Evolutionary conservation across 2,797 vertebrate species (phyloP).

Genomic region (Fundulus diaphanus): DNA sequence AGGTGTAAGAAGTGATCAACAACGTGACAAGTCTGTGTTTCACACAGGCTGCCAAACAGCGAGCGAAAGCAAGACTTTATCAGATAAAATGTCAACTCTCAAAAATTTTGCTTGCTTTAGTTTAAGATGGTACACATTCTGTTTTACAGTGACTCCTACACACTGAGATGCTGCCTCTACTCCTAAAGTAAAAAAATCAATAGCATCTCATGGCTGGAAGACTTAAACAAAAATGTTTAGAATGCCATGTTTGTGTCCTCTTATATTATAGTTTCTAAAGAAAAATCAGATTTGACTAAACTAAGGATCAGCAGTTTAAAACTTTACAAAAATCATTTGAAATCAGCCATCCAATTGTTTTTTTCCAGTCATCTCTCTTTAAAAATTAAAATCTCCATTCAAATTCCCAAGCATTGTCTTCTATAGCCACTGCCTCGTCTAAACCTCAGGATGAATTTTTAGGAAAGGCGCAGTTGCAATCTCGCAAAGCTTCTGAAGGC

Average conservation of each 20-base stretch:
- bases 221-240: neutral
- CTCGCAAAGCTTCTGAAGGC: slow-evolving; percentile 49
- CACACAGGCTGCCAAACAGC: neutral
- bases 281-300: neutral
- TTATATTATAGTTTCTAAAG: neutral
- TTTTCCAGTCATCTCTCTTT: neutral
- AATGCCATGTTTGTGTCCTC: neutral
- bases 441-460: slow-evolving; percentile 1
- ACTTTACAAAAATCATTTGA: neutral
- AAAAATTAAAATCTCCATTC: neutral
- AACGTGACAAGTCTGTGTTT: neutral
- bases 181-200: neutral
- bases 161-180: neutral
- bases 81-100: neutral
- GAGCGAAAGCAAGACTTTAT: neutral
- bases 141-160: neutral
- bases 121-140: neutral
- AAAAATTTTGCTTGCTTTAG: neutral
- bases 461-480: slow-evolving; percentile 28
- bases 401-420: neutral
- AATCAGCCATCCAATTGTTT: neutral
- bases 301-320: neutral
- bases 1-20: no score
- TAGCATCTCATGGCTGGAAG: neutral
- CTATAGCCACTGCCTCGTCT: slow-evolving; percentile 20